Evolutionary conservation across 2,113 vertebrate species (phyloP).

Genomic region (Pyrgilauda ruficollis): DNA sequence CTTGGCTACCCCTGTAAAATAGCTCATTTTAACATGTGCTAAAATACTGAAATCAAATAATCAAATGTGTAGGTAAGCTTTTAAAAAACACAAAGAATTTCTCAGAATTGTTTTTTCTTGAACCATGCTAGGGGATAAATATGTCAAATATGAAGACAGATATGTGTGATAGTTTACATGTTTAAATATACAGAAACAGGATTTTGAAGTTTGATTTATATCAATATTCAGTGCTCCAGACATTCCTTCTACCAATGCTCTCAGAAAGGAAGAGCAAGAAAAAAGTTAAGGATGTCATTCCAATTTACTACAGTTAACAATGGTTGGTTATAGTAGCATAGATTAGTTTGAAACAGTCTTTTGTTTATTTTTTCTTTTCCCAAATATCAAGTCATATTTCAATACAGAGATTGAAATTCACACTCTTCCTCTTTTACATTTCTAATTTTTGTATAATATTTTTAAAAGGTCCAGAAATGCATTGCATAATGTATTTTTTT

Average conservation of each 20-base stretch:
- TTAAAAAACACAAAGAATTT: background rate
- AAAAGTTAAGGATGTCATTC: background rate
- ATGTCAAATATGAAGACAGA: background rate
- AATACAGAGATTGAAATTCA: background rate
- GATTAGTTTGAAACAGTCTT: background rate
- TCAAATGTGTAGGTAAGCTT: background rate
- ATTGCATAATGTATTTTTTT: background rate
- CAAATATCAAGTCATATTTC: background rate
- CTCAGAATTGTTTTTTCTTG: background rate
- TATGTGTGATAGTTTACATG: background rate
- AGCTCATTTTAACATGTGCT: background rate
- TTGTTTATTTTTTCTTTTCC: background rate
- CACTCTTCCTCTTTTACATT: background rate
- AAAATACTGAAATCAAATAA: background rate
- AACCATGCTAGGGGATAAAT: background rate
- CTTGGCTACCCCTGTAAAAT: background rate
- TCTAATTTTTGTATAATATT: background rate
- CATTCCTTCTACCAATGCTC: background rate
- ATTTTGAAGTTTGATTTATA: background rate
- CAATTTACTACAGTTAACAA: background rate
- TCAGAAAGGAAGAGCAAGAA: background rate
- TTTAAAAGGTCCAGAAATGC: background rate
- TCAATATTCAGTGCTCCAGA: background rate
- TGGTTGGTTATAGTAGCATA: background rate
- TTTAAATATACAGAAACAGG: background rate